phyloP scores from a whole-genome alignment of 2,888 invertebrate species.

The Acanthosoma haemorrhoidale region DNA sequence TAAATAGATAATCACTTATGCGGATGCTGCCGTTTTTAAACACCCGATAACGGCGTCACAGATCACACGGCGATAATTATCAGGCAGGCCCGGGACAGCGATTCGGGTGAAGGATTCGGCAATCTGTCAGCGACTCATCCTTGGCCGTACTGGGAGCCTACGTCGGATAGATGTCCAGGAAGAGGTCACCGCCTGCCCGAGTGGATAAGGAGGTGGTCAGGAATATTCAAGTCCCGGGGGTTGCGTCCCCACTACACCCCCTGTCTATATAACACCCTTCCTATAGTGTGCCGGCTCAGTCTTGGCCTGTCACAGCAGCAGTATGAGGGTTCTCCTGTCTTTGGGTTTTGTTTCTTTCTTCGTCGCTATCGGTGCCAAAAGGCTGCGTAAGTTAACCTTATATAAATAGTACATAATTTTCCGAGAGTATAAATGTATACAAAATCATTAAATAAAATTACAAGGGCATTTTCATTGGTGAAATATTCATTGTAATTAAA shows the following conservation, averaged over 20 bases:
- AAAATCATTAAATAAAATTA: too few relatives aligned
- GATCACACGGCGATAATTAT: too few relatives aligned
- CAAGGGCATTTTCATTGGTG: too few relatives aligned
- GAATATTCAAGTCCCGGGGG: neutral
- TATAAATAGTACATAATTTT: neutral
- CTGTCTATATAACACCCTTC: constrained; percentile 4
- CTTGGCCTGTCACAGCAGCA: neutral
- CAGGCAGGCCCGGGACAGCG: too few relatives aligned
- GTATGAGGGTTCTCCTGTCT: neutral
- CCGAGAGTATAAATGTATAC: too few relatives aligned
- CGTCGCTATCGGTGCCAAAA: neutral
- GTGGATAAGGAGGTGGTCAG: neutral
- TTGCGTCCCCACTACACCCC: constrained; percentile 1
- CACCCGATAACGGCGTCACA: too few relatives aligned
- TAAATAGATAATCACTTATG: too few relatives aligned
- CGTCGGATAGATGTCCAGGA: neutral
- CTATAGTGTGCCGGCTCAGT: neutral
- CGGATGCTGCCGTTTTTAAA: too few relatives aligned
- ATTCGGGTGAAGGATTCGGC: neutral
- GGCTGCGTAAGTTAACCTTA: neutral
- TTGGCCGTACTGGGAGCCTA: too few relatives aligned
- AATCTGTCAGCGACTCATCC: neutral
- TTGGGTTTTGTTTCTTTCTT: neutral
- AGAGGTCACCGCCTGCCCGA: neutral
- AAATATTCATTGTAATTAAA: too few relatives aligned